These are phyloP conservation scores for Drosophila mauritiana DNA, from an alignment of 1,140 invertebrate genomes.

Conservation along the genomic window DNA sequence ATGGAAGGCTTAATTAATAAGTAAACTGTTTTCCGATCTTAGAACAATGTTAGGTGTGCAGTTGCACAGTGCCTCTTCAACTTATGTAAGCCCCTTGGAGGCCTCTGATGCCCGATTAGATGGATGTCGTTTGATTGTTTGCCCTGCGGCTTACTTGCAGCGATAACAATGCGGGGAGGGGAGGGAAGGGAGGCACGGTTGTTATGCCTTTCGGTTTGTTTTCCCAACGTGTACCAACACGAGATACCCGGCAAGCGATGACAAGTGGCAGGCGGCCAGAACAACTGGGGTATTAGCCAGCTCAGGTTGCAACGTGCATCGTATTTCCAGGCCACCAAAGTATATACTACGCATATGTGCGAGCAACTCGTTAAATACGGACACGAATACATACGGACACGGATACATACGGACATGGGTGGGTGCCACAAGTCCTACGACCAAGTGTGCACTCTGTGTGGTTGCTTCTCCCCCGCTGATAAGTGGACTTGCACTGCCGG, in stretches of 20 bases:
- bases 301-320: conserved; percentile 34
- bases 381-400: not conserved
- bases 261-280: conserved; percentile 8
- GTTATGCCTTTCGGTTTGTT: conserved; percentile 11
- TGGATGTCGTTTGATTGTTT: conserved; percentile 48
- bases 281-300: conserved; percentile 18
- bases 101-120: conserved; percentile 36
- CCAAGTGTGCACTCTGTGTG: not conserved
- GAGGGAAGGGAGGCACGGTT: conserved; percentile 14
- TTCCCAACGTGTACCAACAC: conserved; percentile 36
- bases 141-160: conserved; percentile 40
- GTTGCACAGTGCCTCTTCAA: not conserved
- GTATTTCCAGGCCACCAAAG: not conserved
- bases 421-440: conserved; percentile 14
- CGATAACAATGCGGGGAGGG: conserved; percentile 25
- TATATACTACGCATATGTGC: not conserved
- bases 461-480: conserved; percentile 1
- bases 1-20: too few relatives aligned
- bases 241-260: conserved; percentile 21
- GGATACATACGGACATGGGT: not conserved
- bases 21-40: not conserved
- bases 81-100: conserved; percentile 23
- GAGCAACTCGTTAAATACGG: conserved; percentile 2
- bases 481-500: conserved; percentile 24
- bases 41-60: too few relatives aligned